Conservation (phyloP, 2,113 vertebrate species). For the Passer montanus region DNA sequence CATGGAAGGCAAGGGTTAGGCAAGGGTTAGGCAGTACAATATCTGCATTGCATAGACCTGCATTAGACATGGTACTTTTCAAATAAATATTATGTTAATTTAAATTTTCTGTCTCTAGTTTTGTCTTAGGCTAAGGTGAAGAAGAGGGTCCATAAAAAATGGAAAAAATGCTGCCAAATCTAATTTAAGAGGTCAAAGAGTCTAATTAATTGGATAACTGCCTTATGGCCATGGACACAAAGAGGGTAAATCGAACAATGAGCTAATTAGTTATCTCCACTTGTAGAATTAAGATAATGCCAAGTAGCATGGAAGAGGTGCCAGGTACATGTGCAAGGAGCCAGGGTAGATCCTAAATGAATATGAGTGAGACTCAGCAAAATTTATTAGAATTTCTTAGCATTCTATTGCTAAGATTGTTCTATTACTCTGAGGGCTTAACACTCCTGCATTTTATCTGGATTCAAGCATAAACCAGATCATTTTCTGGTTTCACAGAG, state of each 20-base stretch:
- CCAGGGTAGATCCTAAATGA: neutral
- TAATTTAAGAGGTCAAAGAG: neutral
- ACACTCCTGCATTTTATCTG: neutral
- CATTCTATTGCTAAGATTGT: neutral
- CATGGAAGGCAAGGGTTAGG: neutral
- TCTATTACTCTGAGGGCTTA: neutral
- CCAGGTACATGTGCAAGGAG: neutral
- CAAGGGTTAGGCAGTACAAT: neutral
- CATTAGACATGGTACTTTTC: neutral
- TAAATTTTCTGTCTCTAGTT: neutral
- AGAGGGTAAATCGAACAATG: neutral
- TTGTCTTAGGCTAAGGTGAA: neutral
- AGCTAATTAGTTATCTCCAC: neutral
- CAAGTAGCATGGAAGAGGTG: neutral
- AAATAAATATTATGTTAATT: neutral
- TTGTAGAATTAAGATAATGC: neutral
- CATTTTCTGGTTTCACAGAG: neutral
- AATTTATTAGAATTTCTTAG: neutral
- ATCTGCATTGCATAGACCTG: neutral
- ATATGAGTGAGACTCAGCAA: neutral
- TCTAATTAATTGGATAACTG: neutral
- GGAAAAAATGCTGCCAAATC: neutral
- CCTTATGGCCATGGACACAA: neutral
- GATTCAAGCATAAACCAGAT: neutral
- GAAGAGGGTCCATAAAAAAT: neutral